Base-by-base conservation (phyloP, 2,888 invertebrate species). In the Netelia virgata region DNA sequence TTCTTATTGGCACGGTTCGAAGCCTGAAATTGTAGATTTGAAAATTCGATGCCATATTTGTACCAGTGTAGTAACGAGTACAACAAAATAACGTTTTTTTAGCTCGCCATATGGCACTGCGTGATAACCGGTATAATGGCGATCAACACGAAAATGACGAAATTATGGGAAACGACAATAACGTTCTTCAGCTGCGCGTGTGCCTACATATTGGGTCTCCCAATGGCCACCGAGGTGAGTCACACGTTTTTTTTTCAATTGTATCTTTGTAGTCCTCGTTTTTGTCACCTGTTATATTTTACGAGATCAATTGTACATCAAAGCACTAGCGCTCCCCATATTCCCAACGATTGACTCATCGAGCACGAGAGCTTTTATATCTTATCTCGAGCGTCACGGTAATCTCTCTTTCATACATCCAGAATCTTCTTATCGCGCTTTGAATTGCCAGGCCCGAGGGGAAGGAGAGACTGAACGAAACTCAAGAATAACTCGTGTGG, bases 51-150 rank as follows among this genome's bases (percentile, higher is more conserved):
- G 47, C 47, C 14, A 47, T 14, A 47, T 47, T 47, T 10, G 14
- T 47, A 0, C 3, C 47, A 61, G 16, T 74, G 14, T 59, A 1
- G 63, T 28, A 18, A 66, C 59, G 43, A 66, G 23, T 11, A n/a
- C 43, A 74, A 66, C 18, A 14, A 79, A 80, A 41, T n/a, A 57
- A 68, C 47, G 59, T 23, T 59, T 63, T 88, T 91, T 88, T 90
- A 95, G 95, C 94, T 98, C 88, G 98, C 97, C 0, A 96, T 98
- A 91, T 98, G 98, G 98, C 97, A 98, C 92, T 97, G 97, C 90
- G 97, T 98, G 74, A 97, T 98, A 84, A 96, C 97, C 20, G 97
- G 97, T 1, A 95, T 98, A 72, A 96, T 98, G 95, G 95, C 97
- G 57, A 95, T 98, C 92, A 96, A 97, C 94, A 94, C 96, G n/a